phyloP scores from a whole-genome alignment of 2,113 vertebrate genomes.

The Salvelinus alpinus region DNA sequence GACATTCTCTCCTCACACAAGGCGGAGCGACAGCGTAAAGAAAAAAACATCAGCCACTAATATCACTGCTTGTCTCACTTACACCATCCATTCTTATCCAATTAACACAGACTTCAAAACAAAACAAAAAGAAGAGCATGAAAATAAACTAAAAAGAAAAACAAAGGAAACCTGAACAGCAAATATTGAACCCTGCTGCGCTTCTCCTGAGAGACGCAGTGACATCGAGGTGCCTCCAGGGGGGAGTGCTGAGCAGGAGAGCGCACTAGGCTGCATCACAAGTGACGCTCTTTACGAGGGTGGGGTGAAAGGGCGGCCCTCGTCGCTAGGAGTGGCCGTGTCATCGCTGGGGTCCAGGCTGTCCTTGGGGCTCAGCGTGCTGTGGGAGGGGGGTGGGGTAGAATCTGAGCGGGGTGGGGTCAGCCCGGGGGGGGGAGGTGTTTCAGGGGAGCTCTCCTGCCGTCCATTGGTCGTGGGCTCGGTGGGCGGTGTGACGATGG shows the following conservation, averaged over 20 bases:
- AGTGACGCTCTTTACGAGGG: constrained; percentile 57
- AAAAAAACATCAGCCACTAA: constrained; percentile 4
- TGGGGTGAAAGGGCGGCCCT: constrained; percentile 65
- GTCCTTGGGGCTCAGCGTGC: constrained; percentile 76
- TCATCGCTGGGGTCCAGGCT: constrained; percentile 76
- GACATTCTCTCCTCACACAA: not conserved
- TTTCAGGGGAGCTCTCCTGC: constrained; percentile 58
- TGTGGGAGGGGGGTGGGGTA: constrained; percentile 69
- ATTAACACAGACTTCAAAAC: constrained; percentile 19
- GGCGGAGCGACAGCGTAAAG: not conserved
- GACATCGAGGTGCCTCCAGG: constrained; percentile 27
- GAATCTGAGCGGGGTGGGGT: constrained; percentile 48
- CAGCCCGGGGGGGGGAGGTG: constrained; percentile 40
- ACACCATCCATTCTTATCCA: constrained; percentile 1
- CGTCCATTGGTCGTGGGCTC: constrained; percentile 65
- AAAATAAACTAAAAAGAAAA: constrained; percentile 33
- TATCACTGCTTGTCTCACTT: constrained; percentile 6
- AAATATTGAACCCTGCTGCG: not conserved
- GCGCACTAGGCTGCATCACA: not conserved
- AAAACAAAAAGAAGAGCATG: constrained; percentile 22
- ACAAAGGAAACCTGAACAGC: constrained; percentile 24
- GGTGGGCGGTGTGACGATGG: constrained; percentile 16
- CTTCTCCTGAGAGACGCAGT: constrained; percentile 23
- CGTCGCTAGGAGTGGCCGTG: constrained; percentile 67
- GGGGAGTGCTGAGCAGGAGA: constrained; percentile 23